These are phyloP conservation scores for Nothocercus julius DNA, from an alignment of 2,113 vertebrate species.

Conservation along the genomic window DNA sequence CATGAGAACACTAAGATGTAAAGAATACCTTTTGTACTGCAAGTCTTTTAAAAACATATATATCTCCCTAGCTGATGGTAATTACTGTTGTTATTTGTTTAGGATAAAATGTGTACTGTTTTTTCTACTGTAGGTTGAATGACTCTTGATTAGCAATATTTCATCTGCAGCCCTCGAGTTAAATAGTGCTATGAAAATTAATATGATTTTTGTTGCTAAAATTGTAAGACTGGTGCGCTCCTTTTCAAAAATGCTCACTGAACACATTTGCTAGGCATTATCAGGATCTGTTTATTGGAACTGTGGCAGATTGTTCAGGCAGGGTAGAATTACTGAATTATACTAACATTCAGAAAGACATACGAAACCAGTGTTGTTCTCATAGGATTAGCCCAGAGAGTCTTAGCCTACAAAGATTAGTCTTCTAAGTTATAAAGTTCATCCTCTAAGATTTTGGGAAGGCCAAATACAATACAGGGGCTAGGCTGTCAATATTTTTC, in stretches of 20 bases:
- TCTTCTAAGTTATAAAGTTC: neutral
- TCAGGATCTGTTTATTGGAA: neutral
- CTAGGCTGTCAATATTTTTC: neutral
- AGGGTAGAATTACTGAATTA: neutral
- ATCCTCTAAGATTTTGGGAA: neutral
- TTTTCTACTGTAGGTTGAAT: neutral
- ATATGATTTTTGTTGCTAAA: neutral
- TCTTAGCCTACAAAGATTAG: neutral
- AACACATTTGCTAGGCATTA: neutral
- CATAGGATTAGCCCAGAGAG: neutral
- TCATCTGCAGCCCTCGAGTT: neutral
- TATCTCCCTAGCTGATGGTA: neutral
- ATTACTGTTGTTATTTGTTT: neutral
- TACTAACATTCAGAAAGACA: neutral
- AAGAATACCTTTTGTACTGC: neutral
- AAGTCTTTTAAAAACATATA: neutral
- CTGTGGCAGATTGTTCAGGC: neutral
- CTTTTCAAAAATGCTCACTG: neutral
- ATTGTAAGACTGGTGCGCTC: neutral
- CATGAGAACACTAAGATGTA: neutral
- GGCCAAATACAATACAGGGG: neutral
- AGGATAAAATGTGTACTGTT: neutral
- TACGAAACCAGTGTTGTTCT: neutral
- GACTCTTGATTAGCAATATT: neutral
- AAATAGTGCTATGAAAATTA: neutral